Evolutionary conservation across 2,888 invertebrate genomes (phyloP).

Genomic region (Melanostoma mellinum): DNA sequence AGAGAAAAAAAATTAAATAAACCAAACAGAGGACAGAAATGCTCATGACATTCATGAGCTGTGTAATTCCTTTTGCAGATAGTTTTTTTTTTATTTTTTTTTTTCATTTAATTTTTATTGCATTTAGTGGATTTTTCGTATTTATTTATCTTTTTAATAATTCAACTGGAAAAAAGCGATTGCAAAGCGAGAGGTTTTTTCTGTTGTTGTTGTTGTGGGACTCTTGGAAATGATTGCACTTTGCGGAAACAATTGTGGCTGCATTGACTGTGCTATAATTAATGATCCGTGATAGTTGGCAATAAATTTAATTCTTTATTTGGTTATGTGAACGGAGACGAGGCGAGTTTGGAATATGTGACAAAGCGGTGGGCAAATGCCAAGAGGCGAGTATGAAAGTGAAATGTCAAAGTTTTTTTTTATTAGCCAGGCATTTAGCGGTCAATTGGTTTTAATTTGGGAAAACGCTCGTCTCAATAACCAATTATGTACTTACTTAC

Average conservation of each 20-base stretch:
- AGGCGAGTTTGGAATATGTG: slow-evolving; percentile 1
- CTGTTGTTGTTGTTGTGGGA: slow-evolving; percentile 30
- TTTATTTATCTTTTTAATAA: slow-evolving; percentile 39
- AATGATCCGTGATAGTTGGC: slow-evolving; percentile 71
- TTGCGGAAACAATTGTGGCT: slow-evolving; percentile 66
- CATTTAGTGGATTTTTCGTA: slow-evolving; percentile 29
- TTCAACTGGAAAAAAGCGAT: slow-evolving; percentile 46
- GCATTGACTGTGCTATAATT: slow-evolving; percentile 67
- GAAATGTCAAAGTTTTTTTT: slow-evolving; percentile 46
- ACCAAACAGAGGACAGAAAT: not conserved
- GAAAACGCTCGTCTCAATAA: too few species aligned
- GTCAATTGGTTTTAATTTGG: not conserved
- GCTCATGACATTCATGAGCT: slow-evolving; percentile 7
- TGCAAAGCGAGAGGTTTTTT: slow-evolving; percentile 24
- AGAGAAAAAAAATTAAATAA: too few species aligned
- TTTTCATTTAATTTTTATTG: slow-evolving; percentile 41
- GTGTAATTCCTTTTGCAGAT: slow-evolving; percentile 25
- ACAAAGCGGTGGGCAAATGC: not conserved
- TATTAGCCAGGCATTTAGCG: slow-evolving; percentile 5
- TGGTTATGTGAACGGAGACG: slow-evolving; percentile 49
- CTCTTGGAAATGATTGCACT: slow-evolving; percentile 58
- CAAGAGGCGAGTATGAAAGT: slow-evolving; percentile 36
- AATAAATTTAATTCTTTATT: slow-evolving; percentile 70
- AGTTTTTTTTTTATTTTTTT: slow-evolving; percentile 20
- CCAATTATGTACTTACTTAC: too few species aligned